phyloP scores from a whole-genome alignment of 2,113 vertebrate genomes.

The Anser cygnoides region DNA sequence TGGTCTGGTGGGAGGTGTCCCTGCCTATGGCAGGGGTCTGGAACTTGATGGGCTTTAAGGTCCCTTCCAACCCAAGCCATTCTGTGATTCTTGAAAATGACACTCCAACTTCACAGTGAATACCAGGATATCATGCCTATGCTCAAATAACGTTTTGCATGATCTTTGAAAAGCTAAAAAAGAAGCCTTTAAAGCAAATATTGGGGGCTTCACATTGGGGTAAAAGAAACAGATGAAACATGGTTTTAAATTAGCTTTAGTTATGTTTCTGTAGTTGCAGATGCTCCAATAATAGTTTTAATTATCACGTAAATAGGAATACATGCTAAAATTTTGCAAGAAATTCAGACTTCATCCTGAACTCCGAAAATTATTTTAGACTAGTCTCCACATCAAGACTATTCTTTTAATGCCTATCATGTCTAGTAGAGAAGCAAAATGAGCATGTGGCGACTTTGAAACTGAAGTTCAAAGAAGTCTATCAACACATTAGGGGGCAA shows the following conservation, averaged over 20 bases:
- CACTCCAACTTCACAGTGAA: background rate
- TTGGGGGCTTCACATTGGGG: background rate
- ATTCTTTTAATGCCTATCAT: background rate
- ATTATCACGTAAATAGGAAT: background rate
- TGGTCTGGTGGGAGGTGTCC: too few relatives aligned
- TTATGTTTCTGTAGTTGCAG: background rate
- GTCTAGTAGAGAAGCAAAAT: background rate
- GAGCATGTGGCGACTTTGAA: background rate
- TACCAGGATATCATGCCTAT: background rate
- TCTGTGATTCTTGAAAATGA: background rate
- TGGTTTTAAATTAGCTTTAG: background rate
- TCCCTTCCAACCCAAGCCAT: too few relatives aligned
- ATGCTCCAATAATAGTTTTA: background rate
- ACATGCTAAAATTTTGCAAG: background rate
- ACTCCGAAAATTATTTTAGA: background rate
- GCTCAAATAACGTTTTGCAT: background rate
- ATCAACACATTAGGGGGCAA: background rate
- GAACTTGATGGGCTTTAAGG: too few relatives aligned
- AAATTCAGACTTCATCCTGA: background rate
- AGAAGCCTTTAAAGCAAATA: background rate
- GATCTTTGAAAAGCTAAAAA: background rate
- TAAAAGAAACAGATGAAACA: background rate
- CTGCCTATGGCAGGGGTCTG: too few relatives aligned
- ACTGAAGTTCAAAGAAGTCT: slow-evolving; percentile 20
- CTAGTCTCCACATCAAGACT: background rate